Conservation (phyloP, 1,140 invertebrate species). For the Lineus longissimus region DNA sequence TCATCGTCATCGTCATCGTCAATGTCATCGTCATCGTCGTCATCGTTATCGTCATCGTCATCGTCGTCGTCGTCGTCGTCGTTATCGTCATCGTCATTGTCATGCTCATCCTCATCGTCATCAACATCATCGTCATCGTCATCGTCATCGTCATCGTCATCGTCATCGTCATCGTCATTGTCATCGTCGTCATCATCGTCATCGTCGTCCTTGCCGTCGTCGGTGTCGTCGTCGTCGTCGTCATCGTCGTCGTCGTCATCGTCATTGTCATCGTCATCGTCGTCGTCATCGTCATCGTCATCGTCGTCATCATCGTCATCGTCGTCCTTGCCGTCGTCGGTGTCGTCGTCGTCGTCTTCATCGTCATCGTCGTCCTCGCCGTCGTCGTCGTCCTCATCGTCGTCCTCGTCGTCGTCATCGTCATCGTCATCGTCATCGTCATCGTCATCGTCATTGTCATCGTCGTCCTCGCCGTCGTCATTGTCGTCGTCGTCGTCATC, state of each 20-base stretch:
- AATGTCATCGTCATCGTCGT: background rate
- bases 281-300: constrained; percentile 4
- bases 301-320: constrained; percentile 12
- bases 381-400: no score
- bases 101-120: no score
- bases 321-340: no score
- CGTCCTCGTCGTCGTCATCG: background rate
- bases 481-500: constrained; percentile 8
- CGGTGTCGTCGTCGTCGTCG: no score
- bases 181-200: constrained; percentile 6
- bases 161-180: constrained; percentile 6
- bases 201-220: no score
- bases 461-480: background rate
- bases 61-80: background rate
- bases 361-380: background rate
- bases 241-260: constrained; percentile 10
- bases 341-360: no score
- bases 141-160: background rate
- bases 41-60: background rate
- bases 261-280: background rate
- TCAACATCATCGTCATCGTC: no score
- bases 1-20: constrained; percentile 10
- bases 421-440: background rate
- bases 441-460: background rate
- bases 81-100: background rate